Evolutionary conservation across 2,797 vertebrate species (phyloP).

Genomic region (Gymnopithys bicolor): DNA sequence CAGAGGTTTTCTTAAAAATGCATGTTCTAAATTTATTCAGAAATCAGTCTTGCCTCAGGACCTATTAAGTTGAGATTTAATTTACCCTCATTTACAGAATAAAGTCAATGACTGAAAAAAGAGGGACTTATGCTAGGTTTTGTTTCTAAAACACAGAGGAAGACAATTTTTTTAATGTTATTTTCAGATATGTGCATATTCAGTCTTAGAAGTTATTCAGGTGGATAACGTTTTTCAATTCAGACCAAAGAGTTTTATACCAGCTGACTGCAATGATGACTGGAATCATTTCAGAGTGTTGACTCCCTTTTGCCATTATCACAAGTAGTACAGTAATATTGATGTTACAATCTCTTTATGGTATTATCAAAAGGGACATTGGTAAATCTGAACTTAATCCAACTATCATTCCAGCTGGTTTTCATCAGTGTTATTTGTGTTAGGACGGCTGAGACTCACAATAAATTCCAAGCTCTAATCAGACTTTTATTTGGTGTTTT

Average conservation of each 20-base stretch:
- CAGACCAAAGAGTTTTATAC: not conserved
- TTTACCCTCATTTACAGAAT: not conserved
- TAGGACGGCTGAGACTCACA: constrained; percentile 40
- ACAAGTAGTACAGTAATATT: not conserved
- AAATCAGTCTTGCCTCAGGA: not conserved
- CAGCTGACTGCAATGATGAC: not conserved
- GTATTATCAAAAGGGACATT: not conserved
- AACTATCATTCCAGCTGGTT: constrained; percentile 78
- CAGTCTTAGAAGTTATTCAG: not conserved
- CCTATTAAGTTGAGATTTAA: not conserved
- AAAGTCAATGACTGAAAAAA: not conserved
- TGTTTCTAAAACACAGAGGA: not conserved
- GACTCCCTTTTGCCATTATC: not conserved
- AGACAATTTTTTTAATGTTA: not conserved
- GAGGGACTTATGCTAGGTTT: rapidly evolving
- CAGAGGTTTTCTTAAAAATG: not conserved
- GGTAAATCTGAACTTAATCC: not conserved
- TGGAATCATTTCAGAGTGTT: not conserved
- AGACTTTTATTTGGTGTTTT: constrained; percentile 49
- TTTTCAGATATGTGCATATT: not conserved
- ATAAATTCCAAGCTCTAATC: not conserved
- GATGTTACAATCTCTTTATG: not conserved
- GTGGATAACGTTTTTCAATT: not conserved
- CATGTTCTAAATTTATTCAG: not conserved
- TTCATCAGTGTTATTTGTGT: constrained; percentile 40